phyloP scores from a whole-genome alignment of 2,888 invertebrate genomes.

The Apocheima hispidaria region DNA sequence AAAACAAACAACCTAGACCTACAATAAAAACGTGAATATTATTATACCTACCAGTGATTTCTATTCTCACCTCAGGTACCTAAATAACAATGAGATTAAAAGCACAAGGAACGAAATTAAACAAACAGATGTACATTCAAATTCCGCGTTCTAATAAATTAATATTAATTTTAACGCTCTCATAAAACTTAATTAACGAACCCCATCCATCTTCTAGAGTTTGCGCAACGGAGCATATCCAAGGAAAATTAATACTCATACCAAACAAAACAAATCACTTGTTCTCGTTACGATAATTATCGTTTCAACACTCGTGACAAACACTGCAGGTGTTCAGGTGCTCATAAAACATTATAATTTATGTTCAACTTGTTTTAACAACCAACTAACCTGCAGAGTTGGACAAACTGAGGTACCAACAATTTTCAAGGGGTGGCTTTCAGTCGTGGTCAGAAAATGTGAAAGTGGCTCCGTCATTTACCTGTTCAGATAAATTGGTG shows the following conservation, averaged over 20 bases:
- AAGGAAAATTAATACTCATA: conserved; percentile 15
- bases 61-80: too few species aligned
- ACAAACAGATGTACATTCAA: conserved; percentile 3
- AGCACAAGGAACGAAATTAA: neutral
- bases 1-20: too few species aligned
- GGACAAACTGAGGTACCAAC: neutral
- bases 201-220: conserved; percentile 8
- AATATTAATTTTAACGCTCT: conserved; percentile 11
- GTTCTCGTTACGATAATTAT: conserved; percentile 37
- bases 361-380: conserved; percentile 20
- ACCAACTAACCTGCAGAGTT: neutral
- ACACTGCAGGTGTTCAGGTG: conserved; percentile 37
- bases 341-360: conserved; percentile 42
- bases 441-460: neutral
- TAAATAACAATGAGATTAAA: neutral
- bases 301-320: conserved; percentile 44
- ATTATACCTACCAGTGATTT: too few species aligned
- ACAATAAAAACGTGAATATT: too few species aligned
- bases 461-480: neutral
- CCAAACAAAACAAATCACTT: conserved; percentile 31
- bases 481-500: neutral
- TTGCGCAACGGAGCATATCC: conserved; percentile 11
- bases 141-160: neutral
- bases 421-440: neutral
- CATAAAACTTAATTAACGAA: conserved; percentile 18